These are phyloP conservation scores for Pararge aegeria DNA, from an alignment of 1,140 invertebrate genomes.

Conservation along the genomic window DNA sequence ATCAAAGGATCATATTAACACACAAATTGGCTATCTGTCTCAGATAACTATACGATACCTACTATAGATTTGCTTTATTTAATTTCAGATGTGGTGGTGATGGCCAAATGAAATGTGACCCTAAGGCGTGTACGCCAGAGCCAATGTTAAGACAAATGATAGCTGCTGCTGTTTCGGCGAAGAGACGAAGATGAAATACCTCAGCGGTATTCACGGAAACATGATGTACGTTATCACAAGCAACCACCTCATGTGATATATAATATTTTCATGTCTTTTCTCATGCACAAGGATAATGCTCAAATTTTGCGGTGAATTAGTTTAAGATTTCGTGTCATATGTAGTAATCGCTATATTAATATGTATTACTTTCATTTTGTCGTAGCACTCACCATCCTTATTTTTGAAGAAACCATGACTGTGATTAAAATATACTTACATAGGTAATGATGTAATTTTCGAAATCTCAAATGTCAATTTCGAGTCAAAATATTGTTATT, in stretches of 20 bases:
- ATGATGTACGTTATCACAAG: constrained; percentile 52
- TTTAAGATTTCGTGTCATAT: constrained; percentile 77
- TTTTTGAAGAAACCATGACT: constrained; percentile 59
- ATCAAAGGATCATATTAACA: too few relatives aligned
- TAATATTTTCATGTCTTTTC: constrained; percentile 64
- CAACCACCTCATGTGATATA: constrained; percentile 58
- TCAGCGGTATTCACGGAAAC: constrained; percentile 29
- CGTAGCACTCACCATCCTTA: constrained; percentile 64
- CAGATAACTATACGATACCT: too few relatives aligned
- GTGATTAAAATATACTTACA: constrained; percentile 59
- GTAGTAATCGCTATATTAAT: constrained; percentile 66
- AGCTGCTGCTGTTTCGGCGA: constrained; percentile 85
- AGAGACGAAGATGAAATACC: constrained; percentile 86
- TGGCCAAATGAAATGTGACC: constrained; percentile 96
- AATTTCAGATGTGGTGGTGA: constrained; percentile 90
- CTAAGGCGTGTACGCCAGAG: constrained; percentile 91
- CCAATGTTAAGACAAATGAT: constrained; percentile 94
- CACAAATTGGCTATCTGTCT: too few relatives aligned
- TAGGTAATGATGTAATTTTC: constrained; percentile 60
- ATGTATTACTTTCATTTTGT: constrained; percentile 57
- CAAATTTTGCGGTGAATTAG: constrained; percentile 74
- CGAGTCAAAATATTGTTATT: constrained; percentile 34
- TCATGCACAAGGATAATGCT: constrained; percentile 77
- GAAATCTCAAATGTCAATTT: constrained; percentile 50
- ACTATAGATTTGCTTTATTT: too few relatives aligned